Base-by-base conservation (phyloP, 1,140 invertebrate genomes). In the Apis florea region DNA sequence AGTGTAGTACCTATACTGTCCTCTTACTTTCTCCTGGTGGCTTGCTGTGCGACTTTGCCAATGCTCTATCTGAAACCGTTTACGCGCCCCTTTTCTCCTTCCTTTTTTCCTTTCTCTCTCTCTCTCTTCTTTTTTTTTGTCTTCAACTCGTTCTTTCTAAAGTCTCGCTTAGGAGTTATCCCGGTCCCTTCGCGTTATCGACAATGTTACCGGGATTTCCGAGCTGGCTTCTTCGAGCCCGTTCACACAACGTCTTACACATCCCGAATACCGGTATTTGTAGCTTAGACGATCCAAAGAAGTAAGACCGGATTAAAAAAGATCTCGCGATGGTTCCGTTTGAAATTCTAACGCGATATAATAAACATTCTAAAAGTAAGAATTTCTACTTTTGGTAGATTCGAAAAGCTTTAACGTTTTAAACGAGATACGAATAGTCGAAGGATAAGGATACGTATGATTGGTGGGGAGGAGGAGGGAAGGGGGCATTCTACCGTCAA, bases 21-120 rank as follows among this genome's bases (percentile, higher is more conserved):
- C 40, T 82, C 56, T 76, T 82, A 82, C 82, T 85, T 79, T 86
- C 70, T 74, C 75, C 40, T 64, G 78, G 73, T 78, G 71, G 54
- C 69, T 72, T 61, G 61, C 70, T 58, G 64, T 78, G n/a, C n/a
- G 76, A 82, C 87, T 87, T 81, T 47, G 70, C 81, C 76, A 72
- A 80, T 6, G 73, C 85, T 92, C 90, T 91, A 92, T 92, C 91
- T 85, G 83, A 89, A 85, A 78, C 83, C 87, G 84, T 87, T 92
- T 90, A 89, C 87, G 85, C 83, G 69, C 71, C 71, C 69, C 54
- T 66, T 64, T 40, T 53, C 58, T 54, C 49, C 19, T 21, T 1
- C 67, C 8, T 21, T 5, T 21, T 19, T 5, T 0, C 24, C 3
- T n/a, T 31, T 47, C 40, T 21, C 0, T 26, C 19, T 19, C 4